Evolutionary conservation across 2,113 vertebrate genomes (phyloP).

Genomic region (Phoxinus phoxinus): DNA sequence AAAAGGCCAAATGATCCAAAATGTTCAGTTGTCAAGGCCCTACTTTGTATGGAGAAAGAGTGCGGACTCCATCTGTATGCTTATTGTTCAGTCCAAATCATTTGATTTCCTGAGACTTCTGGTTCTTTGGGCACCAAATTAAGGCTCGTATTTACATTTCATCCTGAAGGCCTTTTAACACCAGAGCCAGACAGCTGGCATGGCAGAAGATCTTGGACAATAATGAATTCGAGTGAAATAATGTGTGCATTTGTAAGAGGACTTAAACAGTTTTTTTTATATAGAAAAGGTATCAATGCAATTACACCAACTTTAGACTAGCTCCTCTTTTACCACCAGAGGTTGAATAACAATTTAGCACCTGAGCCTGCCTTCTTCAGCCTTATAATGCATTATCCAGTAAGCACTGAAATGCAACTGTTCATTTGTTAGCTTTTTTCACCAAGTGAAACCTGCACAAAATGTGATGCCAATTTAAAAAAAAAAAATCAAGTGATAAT

Average conservation of each 20-base stretch:
- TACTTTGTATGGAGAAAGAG: constrained; percentile 41
- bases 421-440: background rate
- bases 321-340: background rate
- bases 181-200: constrained; percentile 40
- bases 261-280: background rate
- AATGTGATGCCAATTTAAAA: background rate
- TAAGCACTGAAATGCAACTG: background rate
- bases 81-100: constrained; percentile 52
- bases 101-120: constrained; percentile 59
- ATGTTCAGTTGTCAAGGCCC: constrained; percentile 31
- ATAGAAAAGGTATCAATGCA: background rate
- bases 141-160: constrained; percentile 55
- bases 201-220: constrained; percentile 36
- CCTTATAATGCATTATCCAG: constrained; percentile 14
- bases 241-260: constrained; percentile 37
- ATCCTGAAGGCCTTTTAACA: constrained; percentile 47
- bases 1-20: constrained; percentile 39
- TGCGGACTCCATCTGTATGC: constrained; percentile 54
- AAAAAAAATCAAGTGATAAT: too few relatives aligned
- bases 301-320: background rate
- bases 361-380: background rate
- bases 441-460: background rate
- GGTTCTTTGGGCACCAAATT: constrained; percentile 42
- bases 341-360: constrained; percentile 9
- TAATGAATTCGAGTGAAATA: constrained; percentile 47